phyloP scores from a whole-genome alignment of 2,888 invertebrate genomes.

The Pyrochroa serraticornis region DNA sequence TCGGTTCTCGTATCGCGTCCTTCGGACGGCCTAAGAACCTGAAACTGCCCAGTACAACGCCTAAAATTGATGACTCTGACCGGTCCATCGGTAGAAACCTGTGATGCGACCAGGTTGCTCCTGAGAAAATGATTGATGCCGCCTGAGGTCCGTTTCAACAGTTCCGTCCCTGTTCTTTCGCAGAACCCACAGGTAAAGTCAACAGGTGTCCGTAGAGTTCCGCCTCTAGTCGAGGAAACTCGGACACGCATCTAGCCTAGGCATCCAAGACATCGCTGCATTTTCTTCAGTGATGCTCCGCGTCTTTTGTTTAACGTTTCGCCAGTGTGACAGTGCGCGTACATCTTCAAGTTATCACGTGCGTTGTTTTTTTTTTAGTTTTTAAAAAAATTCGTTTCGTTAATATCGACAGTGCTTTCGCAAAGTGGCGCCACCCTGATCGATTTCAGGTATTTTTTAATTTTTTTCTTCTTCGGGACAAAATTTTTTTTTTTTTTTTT shows the following conservation, averaged over 20 bases:
- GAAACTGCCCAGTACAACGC: no score
- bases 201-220: conserved; percentile 42
- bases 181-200: conserved; percentile 26
- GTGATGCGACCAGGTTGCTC: no score
- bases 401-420: neutral
- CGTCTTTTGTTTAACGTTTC: neutral
- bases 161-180: neutral
- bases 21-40: no score
- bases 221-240: conserved; percentile 36
- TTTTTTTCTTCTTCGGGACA: no score
- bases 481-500: no score
- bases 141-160: conserved; percentile 3
- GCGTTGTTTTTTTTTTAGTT: conserved; percentile 25
- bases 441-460: neutral
- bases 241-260: conserved; percentile 36
- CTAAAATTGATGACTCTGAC: no score
- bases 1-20: no score
- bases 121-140: no score
- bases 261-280: conserved; percentile 29
- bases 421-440: neutral
- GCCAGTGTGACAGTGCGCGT: no score
- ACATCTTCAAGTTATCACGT: conserved; percentile 23
- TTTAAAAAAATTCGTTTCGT: no score
- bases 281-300: conserved; percentile 35
- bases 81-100: no score